Conservation (phyloP, 2,888 invertebrate species). For the Amphipoea oculea region DNA sequence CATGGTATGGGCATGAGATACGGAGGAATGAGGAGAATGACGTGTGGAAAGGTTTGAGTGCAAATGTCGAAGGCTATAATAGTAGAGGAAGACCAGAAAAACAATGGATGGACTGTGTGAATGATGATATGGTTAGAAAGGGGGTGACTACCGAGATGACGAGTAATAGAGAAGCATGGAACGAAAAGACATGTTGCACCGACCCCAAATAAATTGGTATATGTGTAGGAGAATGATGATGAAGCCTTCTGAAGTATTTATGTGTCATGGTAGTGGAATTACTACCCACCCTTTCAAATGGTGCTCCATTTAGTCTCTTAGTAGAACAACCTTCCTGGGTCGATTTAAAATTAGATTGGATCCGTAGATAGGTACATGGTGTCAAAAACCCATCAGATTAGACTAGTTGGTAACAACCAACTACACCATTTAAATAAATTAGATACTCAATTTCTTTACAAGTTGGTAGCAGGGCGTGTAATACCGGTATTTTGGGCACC, state of each 20-base stretch:
- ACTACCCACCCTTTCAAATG: not conserved
- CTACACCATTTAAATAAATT: not conserved
- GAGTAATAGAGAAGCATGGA: too few relatives aligned
- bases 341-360: not conserved
- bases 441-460: slow-evolving; percentile 1
- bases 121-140: not conserved
- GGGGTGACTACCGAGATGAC: too few relatives aligned
- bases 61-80: not conserved
- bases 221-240: too few relatives aligned
- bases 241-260: not conserved
- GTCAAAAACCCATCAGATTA: not conserved
- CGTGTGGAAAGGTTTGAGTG: not conserved
- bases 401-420: not conserved
- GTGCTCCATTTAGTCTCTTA: not conserved
- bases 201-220: too few relatives aligned
- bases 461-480: not conserved
- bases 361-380: not conserved
- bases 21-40: not conserved
- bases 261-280: not conserved
- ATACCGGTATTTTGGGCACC: too few relatives aligned
- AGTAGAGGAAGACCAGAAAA: not conserved
- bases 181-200: too few relatives aligned
- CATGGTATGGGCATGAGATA: not conserved
- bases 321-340: not conserved
- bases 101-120: not conserved